A percentile compares a stretch with the other conserved stretches of the same genome.
Conservation (phyloP, 2,797 vertebrate genomes). For the Lepilemur ruficaudatus region DNA sequence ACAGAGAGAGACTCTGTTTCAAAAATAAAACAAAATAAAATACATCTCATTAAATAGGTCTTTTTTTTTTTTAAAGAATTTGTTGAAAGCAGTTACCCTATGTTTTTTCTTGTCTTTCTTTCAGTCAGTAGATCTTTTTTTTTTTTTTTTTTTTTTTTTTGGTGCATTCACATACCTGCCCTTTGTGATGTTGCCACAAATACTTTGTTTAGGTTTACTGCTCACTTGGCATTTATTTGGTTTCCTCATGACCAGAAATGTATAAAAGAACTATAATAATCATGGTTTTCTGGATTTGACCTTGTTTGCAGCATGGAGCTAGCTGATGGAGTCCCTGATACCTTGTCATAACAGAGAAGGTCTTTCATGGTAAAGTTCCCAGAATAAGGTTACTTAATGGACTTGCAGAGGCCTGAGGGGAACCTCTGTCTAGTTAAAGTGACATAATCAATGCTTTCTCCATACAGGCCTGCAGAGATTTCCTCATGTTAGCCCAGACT, state of each 20-base stretch:
- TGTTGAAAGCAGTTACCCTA: not conserved
- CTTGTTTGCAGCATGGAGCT: conserved; percentile 20
- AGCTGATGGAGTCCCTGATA: not conserved
- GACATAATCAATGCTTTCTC: not conserved
- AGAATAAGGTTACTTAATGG: not conserved
- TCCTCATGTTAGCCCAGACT: conserved; percentile 92
- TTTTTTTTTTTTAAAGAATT: not conserved
- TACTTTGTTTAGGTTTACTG: conserved; percentile 28
- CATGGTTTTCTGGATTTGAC: not conserved
- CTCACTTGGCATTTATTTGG: conserved; percentile 22
- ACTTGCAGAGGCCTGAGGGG: too few relatives aligned
- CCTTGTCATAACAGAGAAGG: not conserved
- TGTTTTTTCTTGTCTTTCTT: not conserved
- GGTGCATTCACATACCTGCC: not conserved
- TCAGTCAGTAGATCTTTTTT: not conserved
- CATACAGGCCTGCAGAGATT: conserved; percentile 93
- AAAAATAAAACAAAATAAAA: not conserved
- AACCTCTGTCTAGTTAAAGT: not conserved
- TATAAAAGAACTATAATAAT: not conserved
- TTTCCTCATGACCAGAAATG: conserved; percentile 6
- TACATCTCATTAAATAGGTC: not conserved
- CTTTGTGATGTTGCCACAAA: not conserved
- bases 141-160: not conserved
- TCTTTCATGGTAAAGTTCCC: not conserved
- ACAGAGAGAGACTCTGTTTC: not conserved